Conservation (phyloP, 2,797 vertebrate genomes). For the Propithecus deckenii region DNA sequence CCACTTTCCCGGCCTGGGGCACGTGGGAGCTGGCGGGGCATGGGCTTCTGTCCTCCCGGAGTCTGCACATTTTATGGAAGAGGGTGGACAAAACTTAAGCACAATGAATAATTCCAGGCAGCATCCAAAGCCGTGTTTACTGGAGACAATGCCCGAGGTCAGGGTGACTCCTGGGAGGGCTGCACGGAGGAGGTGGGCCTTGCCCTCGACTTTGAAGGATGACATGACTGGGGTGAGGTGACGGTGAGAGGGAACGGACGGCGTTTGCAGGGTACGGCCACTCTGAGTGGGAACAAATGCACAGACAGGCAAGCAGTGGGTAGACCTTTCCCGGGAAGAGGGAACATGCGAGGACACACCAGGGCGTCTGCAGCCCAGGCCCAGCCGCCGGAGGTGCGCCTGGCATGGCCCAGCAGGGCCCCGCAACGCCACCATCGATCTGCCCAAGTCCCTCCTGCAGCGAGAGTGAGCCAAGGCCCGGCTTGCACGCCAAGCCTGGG, state of each 20-base stretch:
- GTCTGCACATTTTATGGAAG: too few species aligned
- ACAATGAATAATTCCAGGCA: rapidly evolving
- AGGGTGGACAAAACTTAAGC: background rate
- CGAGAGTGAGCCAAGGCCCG: background rate
- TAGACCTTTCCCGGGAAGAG: background rate
- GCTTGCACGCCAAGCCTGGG: rapidly evolving
- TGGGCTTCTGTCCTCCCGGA: rapidly evolving
- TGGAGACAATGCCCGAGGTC: background rate
- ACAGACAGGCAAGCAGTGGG: rapidly evolving
- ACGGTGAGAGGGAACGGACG: background rate
- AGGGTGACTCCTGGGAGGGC: background rate
- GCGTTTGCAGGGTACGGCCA: background rate
- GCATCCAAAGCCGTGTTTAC: background rate
- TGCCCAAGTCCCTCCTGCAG: background rate
- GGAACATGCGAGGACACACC: rapidly evolving
- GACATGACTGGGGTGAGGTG: rapidly evolving
- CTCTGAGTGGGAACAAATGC: rapidly evolving
- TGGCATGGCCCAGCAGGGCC: rapidly evolving
- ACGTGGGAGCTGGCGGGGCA: rapidly evolving
- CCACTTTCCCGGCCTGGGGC: background rate
- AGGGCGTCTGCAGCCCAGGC: background rate
- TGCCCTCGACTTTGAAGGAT: background rate
- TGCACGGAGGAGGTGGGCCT: background rate
- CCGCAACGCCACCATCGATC: rapidly evolving
- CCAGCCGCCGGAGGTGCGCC: too few species aligned